Conservation (phyloP, 2,113 vertebrate genomes). For the Platysternon megacephalum region DNA sequence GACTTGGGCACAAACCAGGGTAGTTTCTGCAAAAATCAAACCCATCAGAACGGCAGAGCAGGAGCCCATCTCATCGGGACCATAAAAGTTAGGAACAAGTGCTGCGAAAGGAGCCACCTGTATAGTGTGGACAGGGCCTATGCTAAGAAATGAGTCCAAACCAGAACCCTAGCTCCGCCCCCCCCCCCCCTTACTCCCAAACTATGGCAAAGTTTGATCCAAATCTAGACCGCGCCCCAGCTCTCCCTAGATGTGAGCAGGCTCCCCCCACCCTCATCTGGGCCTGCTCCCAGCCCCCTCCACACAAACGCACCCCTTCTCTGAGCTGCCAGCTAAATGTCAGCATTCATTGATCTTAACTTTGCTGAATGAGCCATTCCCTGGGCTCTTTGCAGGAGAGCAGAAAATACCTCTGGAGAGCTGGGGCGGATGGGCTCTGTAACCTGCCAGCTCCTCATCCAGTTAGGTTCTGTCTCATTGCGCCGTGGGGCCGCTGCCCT, state of each 20-base stretch:
- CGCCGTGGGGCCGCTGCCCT: not conserved
- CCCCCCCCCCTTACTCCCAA: not conserved
- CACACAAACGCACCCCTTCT: too few species aligned
- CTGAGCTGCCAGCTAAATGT: not conserved
- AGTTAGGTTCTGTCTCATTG: not conserved
- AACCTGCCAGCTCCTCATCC: not conserved
- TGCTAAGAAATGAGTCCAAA: too few species aligned
- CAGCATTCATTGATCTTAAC: not conserved
- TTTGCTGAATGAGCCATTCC: not conserved
- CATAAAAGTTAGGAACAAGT: too few species aligned
- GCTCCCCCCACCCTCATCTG: too few species aligned
- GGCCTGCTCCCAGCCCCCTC: too few species aligned
- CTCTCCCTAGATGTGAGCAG: too few species aligned
- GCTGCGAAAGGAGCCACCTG: too few species aligned
- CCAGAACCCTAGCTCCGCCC: not conserved
- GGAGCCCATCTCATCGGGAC: too few species aligned
- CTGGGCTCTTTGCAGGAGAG: not conserved
- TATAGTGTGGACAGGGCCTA: too few species aligned
- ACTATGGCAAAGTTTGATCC: not conserved
- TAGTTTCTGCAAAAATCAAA: too few species aligned
- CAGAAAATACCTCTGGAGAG: not conserved
- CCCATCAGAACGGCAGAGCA: too few species aligned
- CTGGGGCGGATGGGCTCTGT: not conserved
- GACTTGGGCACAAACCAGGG: not conserved
- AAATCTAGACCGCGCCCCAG: not conserved